Conservation (phyloP, 1,140 invertebrate species). For the Vanessa tameamea region DNA sequence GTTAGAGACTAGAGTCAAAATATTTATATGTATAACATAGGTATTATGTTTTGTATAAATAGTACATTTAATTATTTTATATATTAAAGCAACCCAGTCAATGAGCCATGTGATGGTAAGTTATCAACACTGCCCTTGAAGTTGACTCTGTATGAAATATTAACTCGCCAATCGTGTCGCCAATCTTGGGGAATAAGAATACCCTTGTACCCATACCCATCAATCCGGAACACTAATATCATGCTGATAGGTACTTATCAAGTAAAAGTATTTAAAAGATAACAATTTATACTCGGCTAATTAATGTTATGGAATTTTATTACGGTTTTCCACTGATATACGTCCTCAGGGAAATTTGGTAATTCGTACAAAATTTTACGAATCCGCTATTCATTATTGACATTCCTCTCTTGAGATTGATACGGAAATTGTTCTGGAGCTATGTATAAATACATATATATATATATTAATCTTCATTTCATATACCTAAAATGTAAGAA, state of each 20-base stretch:
- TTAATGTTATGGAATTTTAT: conserved; percentile 39
- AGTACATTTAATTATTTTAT: too few relatives aligned
- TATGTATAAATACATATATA: neutral
- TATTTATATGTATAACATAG: too few relatives aligned
- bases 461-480: neutral
- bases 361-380: conserved; percentile 43
- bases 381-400: conserved; percentile 46
- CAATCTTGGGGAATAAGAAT: too few relatives aligned
- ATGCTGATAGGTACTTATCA: neutral
- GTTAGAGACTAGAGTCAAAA: too few relatives aligned
- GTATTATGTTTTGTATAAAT: too few relatives aligned
- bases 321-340: conserved; percentile 39
- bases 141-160: too few relatives aligned
- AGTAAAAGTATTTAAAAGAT: conserved; percentile 17
- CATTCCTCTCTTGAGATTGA: conserved; percentile 43
- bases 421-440: conserved; percentile 17
- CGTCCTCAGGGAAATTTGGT: conserved; percentile 40
- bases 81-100: too few relatives aligned
- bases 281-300: conserved; percentile 14
- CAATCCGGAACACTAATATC: neutral
- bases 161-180: too few relatives aligned
- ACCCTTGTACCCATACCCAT: too few relatives aligned
- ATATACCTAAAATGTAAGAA: neutral
- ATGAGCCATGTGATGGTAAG: too few relatives aligned
- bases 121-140: too few relatives aligned